Base-by-base conservation (phyloP, 1,140 invertebrate species). In the Luehdorfia chinensis region DNA sequence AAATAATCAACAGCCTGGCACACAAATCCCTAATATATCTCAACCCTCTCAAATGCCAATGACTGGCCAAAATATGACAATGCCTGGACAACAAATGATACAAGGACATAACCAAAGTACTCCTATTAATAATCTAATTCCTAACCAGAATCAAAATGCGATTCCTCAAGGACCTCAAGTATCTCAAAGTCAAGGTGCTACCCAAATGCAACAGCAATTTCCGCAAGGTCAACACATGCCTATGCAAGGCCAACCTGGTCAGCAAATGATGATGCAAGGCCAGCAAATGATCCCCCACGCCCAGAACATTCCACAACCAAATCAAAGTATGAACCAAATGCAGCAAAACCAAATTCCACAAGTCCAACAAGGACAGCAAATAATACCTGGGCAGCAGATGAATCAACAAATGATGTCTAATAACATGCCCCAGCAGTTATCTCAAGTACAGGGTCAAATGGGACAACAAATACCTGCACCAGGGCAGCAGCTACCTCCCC, bases 21-120 rank as follows among this genome's bases (percentile, higher is more conserved):
- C 66, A 37, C 77, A 71, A 51, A 64, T 57, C 51, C 66, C 58
- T n/a, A 64, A 51, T 41, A 53, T 62, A 25, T 70, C 62, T 51
- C 69, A 61, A 44, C 53, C 34, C n/a, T 52, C 59, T 11, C 69
- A 75, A 50, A 63, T 62, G 14, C 50, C 48, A 2, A 44, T 63
- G 34, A 53, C 62, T 21, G 59, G 63, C 8, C 69, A 62, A 39
- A 54, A 36, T 14, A 66, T 63, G 56, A 8, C 59, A 1, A 41
- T 59, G 19, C 51, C 39, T 7, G 43, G 46, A 0, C 63, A 60
- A 31, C 63, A 59, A 50, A 55, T 67, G 25, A 63, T 66, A 47
- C 59, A 34, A 28, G 55, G 39, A n/a, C 39, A 43, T n/a, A 43
- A 15, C 14, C 39, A 43, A 30, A 25, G 13, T 2, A n/a, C 13